phyloP scores from a whole-genome alignment of 2,888 invertebrate species.

The Pandemis corylana region DNA sequence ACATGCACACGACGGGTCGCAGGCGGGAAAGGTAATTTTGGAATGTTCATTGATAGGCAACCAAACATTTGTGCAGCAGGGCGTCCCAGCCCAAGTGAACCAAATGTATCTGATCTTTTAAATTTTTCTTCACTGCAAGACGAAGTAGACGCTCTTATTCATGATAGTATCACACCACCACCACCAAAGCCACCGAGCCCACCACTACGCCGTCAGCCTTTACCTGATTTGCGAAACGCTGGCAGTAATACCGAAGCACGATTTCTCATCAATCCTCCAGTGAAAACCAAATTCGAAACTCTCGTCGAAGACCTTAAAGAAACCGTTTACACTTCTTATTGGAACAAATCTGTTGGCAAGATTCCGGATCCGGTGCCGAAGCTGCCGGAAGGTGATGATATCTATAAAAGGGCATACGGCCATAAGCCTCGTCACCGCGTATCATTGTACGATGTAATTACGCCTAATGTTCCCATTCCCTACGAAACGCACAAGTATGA shows the following conservation, averaged over 20 bases:
- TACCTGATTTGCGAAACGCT: slow-evolving; percentile 63
- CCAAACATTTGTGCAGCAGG: slow-evolving; percentile 74
- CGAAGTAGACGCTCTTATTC: slow-evolving; percentile 68
- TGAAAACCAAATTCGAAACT: slow-evolving; percentile 68
- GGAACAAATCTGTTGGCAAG: slow-evolving; percentile 65
- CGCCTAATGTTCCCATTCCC: slow-evolving; percentile 67
- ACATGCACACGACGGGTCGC: slow-evolving; percentile 53
- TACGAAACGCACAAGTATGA: slow-evolving; percentile 58
- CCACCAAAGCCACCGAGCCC: slow-evolving; percentile 62
- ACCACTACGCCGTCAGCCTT: slow-evolving; percentile 64
- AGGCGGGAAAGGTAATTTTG: slow-evolving; percentile 74
- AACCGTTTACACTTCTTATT: slow-evolving; percentile 70
- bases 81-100: slow-evolving; percentile 55
- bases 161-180: slow-evolving; percentile 65
- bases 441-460: slow-evolving; percentile 69
- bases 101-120: slow-evolving; percentile 55
- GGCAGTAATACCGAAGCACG: slow-evolving; percentile 57
- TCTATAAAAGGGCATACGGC: slow-evolving; percentile 65
- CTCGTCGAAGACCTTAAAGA: slow-evolving; percentile 70
- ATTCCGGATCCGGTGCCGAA: slow-evolving; percentile 67
- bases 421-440: slow-evolving; percentile 60
- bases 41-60: slow-evolving; percentile 70
- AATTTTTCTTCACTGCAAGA: slow-evolving; percentile 54
- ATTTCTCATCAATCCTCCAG: slow-evolving; percentile 62
- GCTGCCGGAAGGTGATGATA: slow-evolving; percentile 72